These are phyloP conservation scores for Biston betularia DNA, from an alignment of 2,888 invertebrate genomes.

Conservation along the genomic window DNA sequence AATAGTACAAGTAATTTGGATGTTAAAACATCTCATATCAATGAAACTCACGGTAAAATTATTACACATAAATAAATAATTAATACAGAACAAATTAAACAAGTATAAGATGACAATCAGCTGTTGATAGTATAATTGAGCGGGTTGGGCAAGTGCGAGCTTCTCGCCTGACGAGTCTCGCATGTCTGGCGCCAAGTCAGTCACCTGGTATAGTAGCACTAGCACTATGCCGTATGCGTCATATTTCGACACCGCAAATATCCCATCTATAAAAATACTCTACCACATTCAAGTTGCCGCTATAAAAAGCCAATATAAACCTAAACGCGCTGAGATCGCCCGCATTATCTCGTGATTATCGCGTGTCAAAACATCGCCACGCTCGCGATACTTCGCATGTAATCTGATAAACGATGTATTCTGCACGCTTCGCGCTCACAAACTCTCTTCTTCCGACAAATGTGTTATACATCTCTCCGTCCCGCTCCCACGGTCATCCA, in stretches of 20 bases:
- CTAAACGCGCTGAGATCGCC: conserved; percentile 83
- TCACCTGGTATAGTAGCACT: conserved; percentile 39
- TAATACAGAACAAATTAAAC: conserved; percentile 20
- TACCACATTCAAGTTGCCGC: conserved; percentile 67
- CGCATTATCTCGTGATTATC: conserved; percentile 87
- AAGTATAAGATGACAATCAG: conserved; percentile 48
- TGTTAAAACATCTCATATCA: neutral
- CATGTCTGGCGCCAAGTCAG: conserved; percentile 44
- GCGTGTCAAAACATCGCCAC: conserved; percentile 87
- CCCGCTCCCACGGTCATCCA: conserved; percentile 77
- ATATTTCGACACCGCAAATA: conserved; percentile 64
- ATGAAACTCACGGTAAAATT: neutral
- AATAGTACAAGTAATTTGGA: neutral
- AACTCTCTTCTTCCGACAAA: conserved; percentile 62
- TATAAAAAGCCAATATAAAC: conserved; percentile 85
- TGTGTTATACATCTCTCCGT: conserved; percentile 50
- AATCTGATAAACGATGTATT: conserved; percentile 87
- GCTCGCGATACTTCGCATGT: conserved; percentile 87
- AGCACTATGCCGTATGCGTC: conserved; percentile 52
- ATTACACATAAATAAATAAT: neutral
- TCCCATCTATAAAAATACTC: conserved; percentile 68
- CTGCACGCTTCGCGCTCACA: conserved; percentile 79
- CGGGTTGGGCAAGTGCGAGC: conserved; percentile 26
- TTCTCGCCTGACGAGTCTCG: conserved; percentile 32
- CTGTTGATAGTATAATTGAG: conserved; percentile 42